Evolutionary conservation across 2,888 invertebrate species (phyloP).

Genomic region (Tetropium fuscum): DNA sequence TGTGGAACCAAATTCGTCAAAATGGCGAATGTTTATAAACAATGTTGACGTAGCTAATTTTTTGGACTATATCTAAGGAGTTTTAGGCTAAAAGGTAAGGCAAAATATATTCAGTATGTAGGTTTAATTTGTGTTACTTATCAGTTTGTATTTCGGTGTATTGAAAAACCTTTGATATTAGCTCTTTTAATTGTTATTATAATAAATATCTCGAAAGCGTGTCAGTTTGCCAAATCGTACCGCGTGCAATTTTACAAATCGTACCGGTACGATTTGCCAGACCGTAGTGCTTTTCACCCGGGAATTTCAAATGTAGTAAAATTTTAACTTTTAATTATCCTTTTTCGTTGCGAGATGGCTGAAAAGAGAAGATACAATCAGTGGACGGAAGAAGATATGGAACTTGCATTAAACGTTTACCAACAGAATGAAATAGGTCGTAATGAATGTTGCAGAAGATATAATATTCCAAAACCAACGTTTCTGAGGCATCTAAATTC

Average conservation of each 20-base stretch:
- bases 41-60: background rate
- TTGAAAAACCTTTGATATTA: background rate
- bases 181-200: background rate
- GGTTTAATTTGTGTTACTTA: background rate
- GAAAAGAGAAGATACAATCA: conserved; percentile 4
- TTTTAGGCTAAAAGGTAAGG: background rate
- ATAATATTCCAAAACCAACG: conserved; percentile 38
- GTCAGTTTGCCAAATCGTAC: conserved; percentile 23
- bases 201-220: background rate
- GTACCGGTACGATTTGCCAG: conserved; percentile 5
- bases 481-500: conserved; percentile 30
- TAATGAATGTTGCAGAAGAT: conserved; percentile 32
- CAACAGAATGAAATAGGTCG: conserved; percentile 29
- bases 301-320: background rate
- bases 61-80: background rate
- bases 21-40: background rate
- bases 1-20: too few species aligned
- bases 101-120: background rate
- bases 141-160: background rate
- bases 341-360: background rate
- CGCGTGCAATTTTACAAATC: conserved; percentile 28
- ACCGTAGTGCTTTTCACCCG: background rate
- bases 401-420: conserved; percentile 27
- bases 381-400: conserved; percentile 33
- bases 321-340: background rate